Evolutionary conservation across 2,797 vertebrate genomes (phyloP).

Genomic region (Pithecia hirsuta): DNA sequence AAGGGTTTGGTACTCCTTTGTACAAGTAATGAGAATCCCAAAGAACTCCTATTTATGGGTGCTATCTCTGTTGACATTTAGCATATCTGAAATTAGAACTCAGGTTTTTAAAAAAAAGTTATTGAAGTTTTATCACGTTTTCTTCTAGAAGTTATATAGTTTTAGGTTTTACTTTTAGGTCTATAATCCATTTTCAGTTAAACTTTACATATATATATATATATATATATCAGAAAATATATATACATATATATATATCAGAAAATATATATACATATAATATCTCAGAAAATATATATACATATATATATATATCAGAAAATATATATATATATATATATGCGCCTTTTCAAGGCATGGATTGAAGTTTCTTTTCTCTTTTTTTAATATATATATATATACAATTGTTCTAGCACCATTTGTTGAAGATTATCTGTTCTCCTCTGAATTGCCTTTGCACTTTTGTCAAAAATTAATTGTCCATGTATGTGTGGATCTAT

Average conservation of each 20-base stretch:
- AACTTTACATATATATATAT: neutral
- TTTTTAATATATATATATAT: neutral
- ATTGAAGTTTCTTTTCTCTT: neutral
- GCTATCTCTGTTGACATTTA: neutral
- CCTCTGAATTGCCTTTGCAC: neutral
- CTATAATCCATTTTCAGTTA: neutral
- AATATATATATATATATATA: too few relatives aligned
- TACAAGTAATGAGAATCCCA: neutral
- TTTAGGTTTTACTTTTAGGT: neutral
- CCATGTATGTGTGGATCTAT: neutral
- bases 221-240: too few relatives aligned
- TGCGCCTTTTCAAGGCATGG: neutral
- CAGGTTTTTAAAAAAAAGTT: neutral
- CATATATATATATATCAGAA: too few relatives aligned
- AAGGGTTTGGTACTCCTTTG: neutral
- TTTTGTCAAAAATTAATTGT: neutral
- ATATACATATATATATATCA: too few relatives aligned
- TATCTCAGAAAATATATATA: too few relatives aligned
- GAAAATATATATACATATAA: too few relatives aligned
- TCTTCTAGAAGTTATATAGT: neutral
- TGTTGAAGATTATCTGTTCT: neutral
- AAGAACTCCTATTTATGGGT: neutral
- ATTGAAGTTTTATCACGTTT: neutral
- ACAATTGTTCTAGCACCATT: neutral
- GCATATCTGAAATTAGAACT: neutral